Evolutionary conservation across 2,888 invertebrate genomes (phyloP), one percentile per base, ranked within the genome.

Genomic region (Sinotaia quadrata): DNA sequence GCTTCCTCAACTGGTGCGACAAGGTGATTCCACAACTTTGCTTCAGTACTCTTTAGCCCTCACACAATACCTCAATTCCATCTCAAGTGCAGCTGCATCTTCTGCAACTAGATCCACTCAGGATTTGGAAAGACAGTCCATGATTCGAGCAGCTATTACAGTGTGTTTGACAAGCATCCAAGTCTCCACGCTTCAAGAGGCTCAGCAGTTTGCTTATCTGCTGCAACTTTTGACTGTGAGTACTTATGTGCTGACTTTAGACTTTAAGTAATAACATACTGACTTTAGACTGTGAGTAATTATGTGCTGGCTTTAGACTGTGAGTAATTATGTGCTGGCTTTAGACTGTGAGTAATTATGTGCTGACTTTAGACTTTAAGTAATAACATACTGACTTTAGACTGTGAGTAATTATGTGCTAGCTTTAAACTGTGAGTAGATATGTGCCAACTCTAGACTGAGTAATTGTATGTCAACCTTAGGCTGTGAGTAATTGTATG

Each of bases 41-140:
- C 70, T 83, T 37, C 82, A 83, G 67, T 84, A 80, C 61, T 65
- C 69, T 33, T 75, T 79, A 15, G 77, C 81, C 15, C 59, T 80
- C 3, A 73, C 76, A 10, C 71, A 75, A 33, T 74, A 78, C 62
- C 71, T 84, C 4, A 84, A 84, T 68, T 67, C 69, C 10, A 47
- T 61, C 8, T 68, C 69, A 12, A 60, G 51, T 0, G 57, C 66
- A 12, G 60, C 70, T 1, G 61, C 44, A 1, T 41, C 56, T 5
- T 49, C 59, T 15, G 69, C 69, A 3, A 52, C 63, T 10, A n/a
- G n/a, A n/a, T 62, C 62, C 12, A 58, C 29, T 2, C 51, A 59
- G 8, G 44, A 49, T 15, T 68, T 73, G 56, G 41, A 72, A 49
- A 58, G 49, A n/a, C 65, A 61, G 29, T 73, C 76, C 37, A 69